These are phyloP conservation scores for Heliocidaris tuberculata DNA, from an alignment of 35 echinoderm and acorn worm genomes.

Conservation along the genomic window DNA sequence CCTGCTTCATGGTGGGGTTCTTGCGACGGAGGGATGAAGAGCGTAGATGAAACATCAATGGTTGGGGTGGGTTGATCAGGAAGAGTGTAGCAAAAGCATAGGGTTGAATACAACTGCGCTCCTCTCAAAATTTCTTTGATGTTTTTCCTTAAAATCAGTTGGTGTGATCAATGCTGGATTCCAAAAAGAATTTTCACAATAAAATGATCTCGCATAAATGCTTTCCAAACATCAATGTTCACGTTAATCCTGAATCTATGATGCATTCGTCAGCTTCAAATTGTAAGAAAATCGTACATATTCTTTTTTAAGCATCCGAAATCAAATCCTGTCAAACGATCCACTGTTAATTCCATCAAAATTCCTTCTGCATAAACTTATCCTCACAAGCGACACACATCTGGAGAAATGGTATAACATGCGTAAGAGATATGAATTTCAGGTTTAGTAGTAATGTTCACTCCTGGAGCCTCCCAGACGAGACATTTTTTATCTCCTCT, in stretches of 20 bases:
- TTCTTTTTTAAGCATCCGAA: neutral
- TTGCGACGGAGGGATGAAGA: neutral
- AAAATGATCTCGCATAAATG: neutral
- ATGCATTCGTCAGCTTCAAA: neutral
- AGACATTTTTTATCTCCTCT: neutral
- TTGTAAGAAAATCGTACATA: neutral
- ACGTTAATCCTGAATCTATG: neutral
- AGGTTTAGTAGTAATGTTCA: neutral
- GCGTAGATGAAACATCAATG: slow-evolving; percentile 1
- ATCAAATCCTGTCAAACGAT: neutral
- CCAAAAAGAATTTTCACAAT: neutral
- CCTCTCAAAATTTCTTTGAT: neutral
- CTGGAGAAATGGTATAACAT: neutral
- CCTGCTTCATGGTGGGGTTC: slow-evolving; percentile 58
- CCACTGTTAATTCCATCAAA: neutral
- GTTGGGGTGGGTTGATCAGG: neutral
- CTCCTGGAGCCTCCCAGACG: neutral
- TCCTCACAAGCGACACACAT: neutral
- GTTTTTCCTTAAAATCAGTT: neutral
- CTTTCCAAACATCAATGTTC: neutral
- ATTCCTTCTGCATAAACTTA: neutral
- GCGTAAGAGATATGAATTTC: neutral
- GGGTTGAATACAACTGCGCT: neutral
- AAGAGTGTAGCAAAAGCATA: neutral
- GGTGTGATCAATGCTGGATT: neutral